Percentiles rank a stretch among this genome's conserved stretches.
phyloP scores from a whole-genome alignment of 2,797 vertebrate genomes.

The Lemur catta region DNA sequence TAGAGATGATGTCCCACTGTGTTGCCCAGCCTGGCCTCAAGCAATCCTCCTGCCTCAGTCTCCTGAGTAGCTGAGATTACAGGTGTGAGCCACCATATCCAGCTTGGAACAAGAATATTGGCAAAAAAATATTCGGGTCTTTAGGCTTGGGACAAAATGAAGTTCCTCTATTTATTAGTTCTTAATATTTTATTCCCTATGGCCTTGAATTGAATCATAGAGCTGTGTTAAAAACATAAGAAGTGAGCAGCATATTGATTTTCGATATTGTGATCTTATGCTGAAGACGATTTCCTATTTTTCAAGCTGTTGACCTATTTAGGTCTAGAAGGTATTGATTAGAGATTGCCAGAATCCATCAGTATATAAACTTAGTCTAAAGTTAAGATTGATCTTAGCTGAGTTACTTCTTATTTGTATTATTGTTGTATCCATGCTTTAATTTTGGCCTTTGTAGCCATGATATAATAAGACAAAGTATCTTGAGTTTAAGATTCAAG shows the following conservation, averaged over 20 bases:
- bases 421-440: background rate
- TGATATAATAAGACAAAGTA: background rate
- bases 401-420: background rate
- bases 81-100: background rate
- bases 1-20: background rate
- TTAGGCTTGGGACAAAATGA: background rate
- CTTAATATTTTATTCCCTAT: background rate
- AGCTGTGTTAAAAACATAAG: background rate
- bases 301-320: background rate
- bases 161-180: background rate
- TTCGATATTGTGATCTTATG: slow-evolving; percentile 24
- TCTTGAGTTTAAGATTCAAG: background rate
- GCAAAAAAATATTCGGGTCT: background rate
- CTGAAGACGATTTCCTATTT: background rate
- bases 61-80: background rate
- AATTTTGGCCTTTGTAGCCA: background rate
- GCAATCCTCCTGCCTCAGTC: background rate
- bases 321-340: background rate
- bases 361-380: background rate
- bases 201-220: background rate
- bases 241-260: background rate
- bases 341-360: background rate
- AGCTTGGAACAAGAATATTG: background rate
- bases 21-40: background rate
- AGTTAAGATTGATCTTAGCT: background rate